Base-by-base conservation (phyloP, 2,113 vertebrate species). In the Aptenodytes patagonicus region DNA sequence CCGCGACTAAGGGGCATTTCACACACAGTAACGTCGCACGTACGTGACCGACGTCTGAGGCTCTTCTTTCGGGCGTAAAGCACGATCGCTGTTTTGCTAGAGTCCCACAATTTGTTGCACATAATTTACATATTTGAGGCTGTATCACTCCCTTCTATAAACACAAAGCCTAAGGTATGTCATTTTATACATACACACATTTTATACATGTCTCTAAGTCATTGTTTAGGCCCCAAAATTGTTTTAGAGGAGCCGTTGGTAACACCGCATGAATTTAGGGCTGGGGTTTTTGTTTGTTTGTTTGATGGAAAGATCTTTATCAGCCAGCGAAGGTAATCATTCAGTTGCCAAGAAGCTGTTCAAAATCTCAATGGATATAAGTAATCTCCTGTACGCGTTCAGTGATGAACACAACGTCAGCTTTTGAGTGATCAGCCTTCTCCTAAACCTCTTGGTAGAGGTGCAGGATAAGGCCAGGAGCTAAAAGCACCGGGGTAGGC, bases 21-120 rank as follows among this genome's bases (percentile, higher is more conserved):
- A 13, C 77, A 55, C 20, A 11, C n/a, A 17, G 36, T 12, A 68
- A 38, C 2, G 2, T 13, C 4, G 1, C 44, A 10, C 4, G 0
- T 21, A 44, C 2, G 2, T 16, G 21, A 64, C 9, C 6, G 8
- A 16, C 2, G 1, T 26, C 44, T 34, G 22, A 66, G 38, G 15
- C 15, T 78, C 14, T 7, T 93, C 54, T 25, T 72, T n/a, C 9
- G 6, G 34, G 26, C 36, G 18, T 25, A 49, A 78, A 65, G 44
- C 42, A 36, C 36, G n/a, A 22, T 42, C 5, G 1, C 29, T 36
- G 44, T 36, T 91, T 55, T 54, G 19, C 69, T 84, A 11, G 19
- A 86, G 44, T 22, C 47, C 17, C 76, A 49, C 17, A n/a, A 1
- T 66, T 80, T 60, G 5, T n/a, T 90, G 55, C 25, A 24, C 4